phyloP scores from a whole-genome alignment of 2,888 invertebrate species.

The Tiliacea citrago region DNA sequence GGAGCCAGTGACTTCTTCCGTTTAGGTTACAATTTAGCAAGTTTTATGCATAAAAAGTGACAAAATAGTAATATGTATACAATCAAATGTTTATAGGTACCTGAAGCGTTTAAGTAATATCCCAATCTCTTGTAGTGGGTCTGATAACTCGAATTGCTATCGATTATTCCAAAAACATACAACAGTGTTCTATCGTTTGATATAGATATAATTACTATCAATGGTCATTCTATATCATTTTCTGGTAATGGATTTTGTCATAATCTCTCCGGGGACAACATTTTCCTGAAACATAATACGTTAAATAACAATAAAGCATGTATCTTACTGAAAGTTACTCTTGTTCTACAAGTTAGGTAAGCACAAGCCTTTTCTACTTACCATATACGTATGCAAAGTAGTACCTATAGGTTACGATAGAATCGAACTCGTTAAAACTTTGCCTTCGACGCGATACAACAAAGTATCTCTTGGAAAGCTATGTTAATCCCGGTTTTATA shows the following conservation, averaged over 20 bases:
- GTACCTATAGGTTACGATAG: slow-evolving; percentile 37
- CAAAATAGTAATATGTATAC: too few species aligned
- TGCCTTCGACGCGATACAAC: slow-evolving; percentile 45
- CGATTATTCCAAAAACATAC: neutral
- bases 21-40: too few species aligned
- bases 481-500: slow-evolving; percentile 49
- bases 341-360: neutral
- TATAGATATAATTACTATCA: neutral
- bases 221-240: neutral
- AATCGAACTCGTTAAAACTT: slow-evolving; percentile 63
- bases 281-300: neutral
- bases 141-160: neutral
- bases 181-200: neutral
- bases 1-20: too few species aligned
- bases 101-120: neutral
- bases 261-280: neutral
- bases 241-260: neutral
- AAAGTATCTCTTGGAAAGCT: slow-evolving; percentile 38
- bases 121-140: too few species aligned
- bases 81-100: neutral
- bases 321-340: neutral
- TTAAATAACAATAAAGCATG: neutral
- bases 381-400: slow-evolving; percentile 29
- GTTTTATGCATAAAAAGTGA: too few species aligned
- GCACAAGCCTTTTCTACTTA: slow-evolving; percentile 6